Conservation (phyloP, 2,113 vertebrate species). For the Sylvietta virens region DNA sequence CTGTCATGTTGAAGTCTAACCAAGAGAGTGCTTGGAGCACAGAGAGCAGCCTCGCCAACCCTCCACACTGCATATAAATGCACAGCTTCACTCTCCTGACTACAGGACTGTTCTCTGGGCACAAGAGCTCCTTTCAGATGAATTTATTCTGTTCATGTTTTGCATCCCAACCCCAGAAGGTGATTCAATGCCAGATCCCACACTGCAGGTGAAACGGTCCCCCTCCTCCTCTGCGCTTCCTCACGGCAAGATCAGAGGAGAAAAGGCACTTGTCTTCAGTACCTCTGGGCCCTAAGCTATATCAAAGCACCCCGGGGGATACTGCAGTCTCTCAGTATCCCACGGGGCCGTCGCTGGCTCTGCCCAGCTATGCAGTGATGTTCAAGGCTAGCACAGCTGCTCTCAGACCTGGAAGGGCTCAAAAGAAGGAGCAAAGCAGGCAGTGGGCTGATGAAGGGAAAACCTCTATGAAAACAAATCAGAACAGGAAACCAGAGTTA, state of each 20-base stretch:
- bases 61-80: constrained; percentile 64
- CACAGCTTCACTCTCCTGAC: constrained; percentile 29
- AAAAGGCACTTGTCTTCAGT: neutral
- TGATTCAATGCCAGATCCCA: constrained; percentile 18
- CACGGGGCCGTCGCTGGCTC: neutral
- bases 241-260: neutral
- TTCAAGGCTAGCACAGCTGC: neutral
- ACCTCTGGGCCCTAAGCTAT: neutral
- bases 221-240: neutral
- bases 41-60: constrained; percentile 47
- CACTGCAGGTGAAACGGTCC: neutral
- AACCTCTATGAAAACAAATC: constrained; percentile 7
- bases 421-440: neutral
- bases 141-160: constrained; percentile 41
- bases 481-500: constrained; percentile 14
- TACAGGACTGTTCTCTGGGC: constrained; percentile 35
- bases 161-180: neutral
- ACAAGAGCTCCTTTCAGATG: constrained; percentile 40
- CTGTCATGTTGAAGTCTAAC: constrained; percentile 61
- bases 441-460: neutral
- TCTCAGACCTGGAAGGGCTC: neutral
- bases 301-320: neutral
- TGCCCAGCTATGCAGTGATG: neutral
- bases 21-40: constrained; percentile 12
- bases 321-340: neutral